A percentile compares a stretch with the other conserved stretches of the same genome.
Conservation (phyloP, 2,888 invertebrate genomes). For the Stenodera caucasica region DNA sequence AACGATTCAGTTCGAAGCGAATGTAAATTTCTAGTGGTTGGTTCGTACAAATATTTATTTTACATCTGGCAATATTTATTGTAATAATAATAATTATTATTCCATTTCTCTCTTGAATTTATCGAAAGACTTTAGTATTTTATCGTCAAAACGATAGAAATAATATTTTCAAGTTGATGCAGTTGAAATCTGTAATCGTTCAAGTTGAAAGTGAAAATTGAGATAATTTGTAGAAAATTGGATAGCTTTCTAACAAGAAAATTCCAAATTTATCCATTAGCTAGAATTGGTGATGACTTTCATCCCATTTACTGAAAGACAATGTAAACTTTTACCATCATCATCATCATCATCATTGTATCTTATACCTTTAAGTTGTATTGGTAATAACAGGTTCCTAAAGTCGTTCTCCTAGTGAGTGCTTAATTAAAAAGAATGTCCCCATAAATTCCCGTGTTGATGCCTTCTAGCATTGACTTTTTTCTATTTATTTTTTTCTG, state of each 20-base stretch:
- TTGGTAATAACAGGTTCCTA: slow-evolving; percentile 1
- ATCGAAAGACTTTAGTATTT: not conserved
- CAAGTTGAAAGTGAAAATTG: not conserved
- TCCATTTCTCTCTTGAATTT: not conserved
- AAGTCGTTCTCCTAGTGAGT: not conserved
- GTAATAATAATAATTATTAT: not conserved
- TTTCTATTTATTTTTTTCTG: not conserved
- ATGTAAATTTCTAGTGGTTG: not conserved
- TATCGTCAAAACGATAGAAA: too few relatives aligned
- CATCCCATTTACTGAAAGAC: not conserved
- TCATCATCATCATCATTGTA: not conserved
- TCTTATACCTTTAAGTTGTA: not conserved
- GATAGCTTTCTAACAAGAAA: not conserved
- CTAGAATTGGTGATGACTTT: not conserved
- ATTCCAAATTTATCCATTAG: not conserved
- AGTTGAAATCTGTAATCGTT: not conserved
- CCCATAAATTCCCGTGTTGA: not conserved
- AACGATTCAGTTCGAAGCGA: not conserved
- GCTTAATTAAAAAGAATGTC: slow-evolving; percentile 2
- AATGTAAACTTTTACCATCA: not conserved
- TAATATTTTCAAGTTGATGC: too few relatives aligned
- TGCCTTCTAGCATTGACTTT: not conserved
- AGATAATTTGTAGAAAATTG: not conserved
- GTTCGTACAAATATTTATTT: not conserved
- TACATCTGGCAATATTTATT: slow-evolving; percentile 3